These are phyloP conservation scores for Malachius bipustulatus DNA, from an alignment of 2,888 invertebrate species.

Conservation along the genomic window DNA sequence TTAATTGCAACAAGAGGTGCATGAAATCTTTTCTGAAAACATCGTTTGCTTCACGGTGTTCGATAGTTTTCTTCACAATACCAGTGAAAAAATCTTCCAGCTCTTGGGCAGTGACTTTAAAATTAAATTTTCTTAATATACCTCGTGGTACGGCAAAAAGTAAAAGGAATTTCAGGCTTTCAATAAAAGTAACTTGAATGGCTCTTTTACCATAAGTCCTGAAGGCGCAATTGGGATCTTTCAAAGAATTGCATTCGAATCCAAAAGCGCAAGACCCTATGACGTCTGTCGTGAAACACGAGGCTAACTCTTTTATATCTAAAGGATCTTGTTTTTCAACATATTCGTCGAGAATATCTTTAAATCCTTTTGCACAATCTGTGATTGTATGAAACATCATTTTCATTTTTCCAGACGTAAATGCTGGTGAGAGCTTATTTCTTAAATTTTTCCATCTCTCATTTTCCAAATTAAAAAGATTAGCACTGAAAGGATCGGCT, in stretches of 20 bases:
- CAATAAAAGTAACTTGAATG: neutral
- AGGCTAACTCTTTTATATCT: conserved; percentile 36
- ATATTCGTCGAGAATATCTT: conserved; percentile 35
- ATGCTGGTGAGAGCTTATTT: conserved; percentile 49
- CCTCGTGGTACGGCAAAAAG: no score
- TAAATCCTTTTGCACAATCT: conserved; percentile 41
- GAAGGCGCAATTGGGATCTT: conserved; percentile 32
- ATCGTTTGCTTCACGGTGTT: no score
- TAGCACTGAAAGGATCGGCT: conserved; percentile 43
- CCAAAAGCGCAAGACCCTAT: conserved; percentile 49
- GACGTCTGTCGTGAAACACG: conserved; percentile 46
- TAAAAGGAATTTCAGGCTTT: conserved; percentile 1
- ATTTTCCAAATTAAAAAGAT: conserved; percentile 43
- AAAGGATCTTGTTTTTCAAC: conserved; percentile 26
- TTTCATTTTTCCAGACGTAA: conserved; percentile 54
- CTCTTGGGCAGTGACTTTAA: no score
- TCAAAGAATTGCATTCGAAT: conserved; percentile 44
- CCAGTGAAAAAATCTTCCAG: no score
- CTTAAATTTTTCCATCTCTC: conserved; percentile 46
- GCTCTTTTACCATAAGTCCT: conserved; percentile 6
- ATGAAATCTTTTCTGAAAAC: no score
- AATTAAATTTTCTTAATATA: no score
- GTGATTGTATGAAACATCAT: conserved; percentile 49
- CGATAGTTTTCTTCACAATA: no score
- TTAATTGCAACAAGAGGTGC: no score